Evolutionary conservation across 2,888 invertebrate genomes (phyloP).

Genomic region (Brenthis daphne): DNA sequence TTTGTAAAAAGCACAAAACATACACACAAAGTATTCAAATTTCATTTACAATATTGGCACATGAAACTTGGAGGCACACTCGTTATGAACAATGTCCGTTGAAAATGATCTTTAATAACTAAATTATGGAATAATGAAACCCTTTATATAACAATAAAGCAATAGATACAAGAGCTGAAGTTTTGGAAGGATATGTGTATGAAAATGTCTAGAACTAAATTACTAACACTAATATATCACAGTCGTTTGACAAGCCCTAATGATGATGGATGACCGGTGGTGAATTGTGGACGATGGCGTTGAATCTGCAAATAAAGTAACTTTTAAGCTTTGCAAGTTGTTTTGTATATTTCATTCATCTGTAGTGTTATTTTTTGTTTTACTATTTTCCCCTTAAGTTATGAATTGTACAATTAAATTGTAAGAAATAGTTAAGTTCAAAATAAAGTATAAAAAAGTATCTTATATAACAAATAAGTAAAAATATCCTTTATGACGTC

Average conservation of each 20-base stretch:
- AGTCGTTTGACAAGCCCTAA: slow-evolving; percentile 60
- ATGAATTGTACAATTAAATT: too few relatives aligned
- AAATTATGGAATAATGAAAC: slow-evolving; percentile 29
- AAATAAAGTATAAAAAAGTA: too few relatives aligned
- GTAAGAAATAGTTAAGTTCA: too few relatives aligned
- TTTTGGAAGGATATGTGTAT: slow-evolving; percentile 22
- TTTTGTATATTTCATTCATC: not conserved
- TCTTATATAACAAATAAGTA: too few relatives aligned
- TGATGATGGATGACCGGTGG: slow-evolving; percentile 78
- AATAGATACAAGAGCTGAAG: slow-evolving; percentile 35
- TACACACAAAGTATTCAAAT: slow-evolving; percentile 10
- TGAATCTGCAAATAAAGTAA: slow-evolving; percentile 61
- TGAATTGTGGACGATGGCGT: slow-evolving; percentile 77
- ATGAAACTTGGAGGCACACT: not conserved
- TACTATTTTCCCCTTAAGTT: too few relatives aligned
- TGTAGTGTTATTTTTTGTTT: not conserved
- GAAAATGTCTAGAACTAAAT: slow-evolving; percentile 32
- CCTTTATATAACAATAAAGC: slow-evolving; percentile 35
- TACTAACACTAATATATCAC: slow-evolving; percentile 72
- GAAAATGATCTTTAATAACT: not conserved
- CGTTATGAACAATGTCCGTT: slow-evolving; percentile 1
- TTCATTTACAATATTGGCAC: slow-evolving; percentile 13
- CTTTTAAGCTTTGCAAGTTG: slow-evolving; percentile 7
- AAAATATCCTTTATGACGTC: too few relatives aligned
- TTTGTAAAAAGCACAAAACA: slow-evolving; percentile 1